phyloP scores from a whole-genome alignment of 2,888 invertebrate genomes.

The Microchrysa polita region DNA sequence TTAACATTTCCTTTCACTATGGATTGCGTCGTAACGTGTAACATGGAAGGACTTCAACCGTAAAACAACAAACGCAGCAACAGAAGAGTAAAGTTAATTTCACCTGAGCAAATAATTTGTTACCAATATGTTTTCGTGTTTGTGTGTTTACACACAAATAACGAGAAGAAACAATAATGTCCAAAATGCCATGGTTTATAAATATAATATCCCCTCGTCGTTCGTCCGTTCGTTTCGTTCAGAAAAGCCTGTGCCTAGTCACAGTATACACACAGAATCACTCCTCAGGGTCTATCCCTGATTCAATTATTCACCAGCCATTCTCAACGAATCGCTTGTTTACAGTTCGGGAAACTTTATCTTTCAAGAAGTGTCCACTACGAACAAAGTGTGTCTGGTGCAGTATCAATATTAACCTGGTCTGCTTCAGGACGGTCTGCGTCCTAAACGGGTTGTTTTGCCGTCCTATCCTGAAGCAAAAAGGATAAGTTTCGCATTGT shows the following conservation, averaged over 20 bases:
- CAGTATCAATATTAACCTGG: no score
- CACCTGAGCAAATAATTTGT: conserved; percentile 1
- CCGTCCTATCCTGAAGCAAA: not conserved
- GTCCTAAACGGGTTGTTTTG: no score
- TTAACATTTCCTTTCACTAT: no score
- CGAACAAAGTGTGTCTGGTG: not conserved
- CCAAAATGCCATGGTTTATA: not conserved
- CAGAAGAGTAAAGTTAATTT: conserved; percentile 10
- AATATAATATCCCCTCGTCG: not conserved
- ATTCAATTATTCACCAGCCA: conserved; percentile 20
- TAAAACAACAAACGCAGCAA: no score
- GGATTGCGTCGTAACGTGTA: no score
- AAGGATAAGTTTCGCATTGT: not conserved
- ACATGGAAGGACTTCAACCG: no score
- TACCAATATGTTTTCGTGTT: conserved; percentile 10
- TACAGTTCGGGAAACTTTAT: conserved; percentile 25
- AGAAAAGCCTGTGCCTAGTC: not conserved
- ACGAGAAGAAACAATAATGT: not conserved
- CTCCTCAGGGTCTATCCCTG: conserved; percentile 8
- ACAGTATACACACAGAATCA: not conserved
- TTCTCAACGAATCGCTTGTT: conserved; percentile 2
- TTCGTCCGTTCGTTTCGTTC: not conserved
- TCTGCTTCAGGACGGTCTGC: not conserved
- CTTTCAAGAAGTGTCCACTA: not conserved
- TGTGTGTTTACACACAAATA: not conserved